phyloP scores from a whole-genome alignment of 1,140 invertebrate genomes.

The Caerostris extrusa region DNA sequence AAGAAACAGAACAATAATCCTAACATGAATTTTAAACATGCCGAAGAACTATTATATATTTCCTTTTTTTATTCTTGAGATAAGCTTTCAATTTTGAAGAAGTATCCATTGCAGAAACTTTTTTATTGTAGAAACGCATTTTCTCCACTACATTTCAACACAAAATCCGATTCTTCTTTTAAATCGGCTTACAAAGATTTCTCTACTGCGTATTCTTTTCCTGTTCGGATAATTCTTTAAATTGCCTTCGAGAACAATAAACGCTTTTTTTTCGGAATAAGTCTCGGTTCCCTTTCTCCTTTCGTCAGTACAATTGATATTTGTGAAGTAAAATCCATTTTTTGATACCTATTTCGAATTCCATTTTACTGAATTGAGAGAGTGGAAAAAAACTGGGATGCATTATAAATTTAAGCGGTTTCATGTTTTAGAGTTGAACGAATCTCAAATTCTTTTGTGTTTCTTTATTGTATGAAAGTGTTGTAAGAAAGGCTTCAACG shows the following conservation, averaged over 20 bases:
- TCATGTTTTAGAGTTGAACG: neutral
- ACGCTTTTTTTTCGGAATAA: neutral
- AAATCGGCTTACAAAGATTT: neutral
- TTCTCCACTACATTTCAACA: neutral
- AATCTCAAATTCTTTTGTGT: neutral
- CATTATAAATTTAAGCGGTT: neutral
- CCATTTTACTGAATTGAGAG: neutral
- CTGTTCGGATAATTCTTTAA: neutral
- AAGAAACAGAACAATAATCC: no score
- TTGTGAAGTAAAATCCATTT: neutral
- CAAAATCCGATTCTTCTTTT: neutral
- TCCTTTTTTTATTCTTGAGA: neutral
- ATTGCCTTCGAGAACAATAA: neutral
- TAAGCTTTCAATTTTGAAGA: neutral
- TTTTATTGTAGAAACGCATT: neutral
- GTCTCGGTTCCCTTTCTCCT: neutral
- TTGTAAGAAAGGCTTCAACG: neutral
- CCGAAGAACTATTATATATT: neutral
- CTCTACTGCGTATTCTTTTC: neutral
- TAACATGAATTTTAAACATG: neutral
- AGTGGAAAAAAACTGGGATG: neutral
- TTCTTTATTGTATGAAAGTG: neutral
- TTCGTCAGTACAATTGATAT: neutral
- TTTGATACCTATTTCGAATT: neutral
- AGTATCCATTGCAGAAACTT: neutral